Evolutionary conservation across 2,113 vertebrate species (phyloP).

Genomic region (rat (Rattus norvegicus)): DNA sequence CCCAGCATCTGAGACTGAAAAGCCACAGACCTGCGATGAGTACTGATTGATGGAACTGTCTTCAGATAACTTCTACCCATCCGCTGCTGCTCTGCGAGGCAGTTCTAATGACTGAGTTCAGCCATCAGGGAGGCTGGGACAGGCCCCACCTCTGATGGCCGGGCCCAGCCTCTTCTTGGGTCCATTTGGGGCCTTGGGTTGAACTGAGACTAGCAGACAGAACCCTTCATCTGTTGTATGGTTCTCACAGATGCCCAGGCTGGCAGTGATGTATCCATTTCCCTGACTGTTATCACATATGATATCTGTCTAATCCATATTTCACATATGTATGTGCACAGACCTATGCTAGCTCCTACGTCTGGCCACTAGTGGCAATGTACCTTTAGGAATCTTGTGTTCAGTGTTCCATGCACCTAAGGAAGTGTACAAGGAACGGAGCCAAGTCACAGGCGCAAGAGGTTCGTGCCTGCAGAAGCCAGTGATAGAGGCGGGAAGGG

Average conservation of each 20-base stretch:
- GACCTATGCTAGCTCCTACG: not conserved
- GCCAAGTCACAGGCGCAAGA: not conserved
- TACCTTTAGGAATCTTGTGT: not conserved
- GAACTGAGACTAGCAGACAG: not conserved
- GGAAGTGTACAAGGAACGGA: not conserved
- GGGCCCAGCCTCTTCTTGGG: not conserved
- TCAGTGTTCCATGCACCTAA: not conserved
- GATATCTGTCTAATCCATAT: accelerated
- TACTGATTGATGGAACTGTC: no score
- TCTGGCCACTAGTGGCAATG: accelerated
- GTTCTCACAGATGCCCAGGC: not conserved
- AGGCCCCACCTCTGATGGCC: not conserved
- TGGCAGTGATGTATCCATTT: not conserved
- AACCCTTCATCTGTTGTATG: not conserved
- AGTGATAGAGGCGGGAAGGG: not conserved
- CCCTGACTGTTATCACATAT: not conserved
- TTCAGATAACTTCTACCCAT: not conserved
- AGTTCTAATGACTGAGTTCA: not conserved
- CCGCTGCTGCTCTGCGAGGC: accelerated
- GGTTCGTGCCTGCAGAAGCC: not conserved
- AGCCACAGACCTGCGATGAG: not conserved
- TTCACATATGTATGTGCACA: not conserved
- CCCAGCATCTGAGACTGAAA: not conserved
- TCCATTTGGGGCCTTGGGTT: not conserved
- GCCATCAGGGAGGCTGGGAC: not conserved